Base-by-base conservation (phyloP, 2,113 vertebrate species). In the Halcyon malimbica region DNA sequence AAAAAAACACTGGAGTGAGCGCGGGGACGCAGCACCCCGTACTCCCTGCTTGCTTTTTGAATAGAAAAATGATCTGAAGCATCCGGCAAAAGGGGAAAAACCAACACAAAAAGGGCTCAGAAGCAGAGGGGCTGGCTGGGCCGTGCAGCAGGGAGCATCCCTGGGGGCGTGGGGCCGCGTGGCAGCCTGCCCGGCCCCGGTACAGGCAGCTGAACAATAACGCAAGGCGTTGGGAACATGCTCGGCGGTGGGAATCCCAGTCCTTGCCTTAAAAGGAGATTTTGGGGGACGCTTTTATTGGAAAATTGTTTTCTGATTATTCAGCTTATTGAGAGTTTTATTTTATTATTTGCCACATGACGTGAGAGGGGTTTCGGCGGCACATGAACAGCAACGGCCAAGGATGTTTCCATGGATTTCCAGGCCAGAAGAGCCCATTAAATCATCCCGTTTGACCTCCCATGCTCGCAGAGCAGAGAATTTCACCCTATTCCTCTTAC, bases 211-310 rank as follows among this genome's bases (percentile, higher is more conserved):
- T 0, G 14, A 68, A 93, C 94, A 94, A 94, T 89, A 83, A 83
- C 5, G 75, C 1, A 4, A 96, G 89, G 94, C 84, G n/a, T 54
- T 21, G 0, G 94, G 94, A 94, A 89, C 69, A 65, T 1, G 8
- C 90, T 94, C 10, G 1, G 95, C 21, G 6, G 21, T 93, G 94
- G 96, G 93, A 96, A 96, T 94, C 90, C 93, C 93, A 93, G 64
- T 90, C 92, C 85, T 97, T 94, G 93, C 95, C 96, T 97, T 97
- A 96, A 96, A 97, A 96, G 96, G 94, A 94, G 85, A 93, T 94
- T 93, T 95, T 2, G 4, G 93, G 85, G 93, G 82, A 93, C 2
- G 82, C 87, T 95, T 95, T 95, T 85, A 96, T 91, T 96, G 93
- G 94, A 93, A 96, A 95, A 95, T 96, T 95, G 95, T 97, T 96